Percentiles rank a stretch among this genome's conserved stretches.
Conservation (phyloP, 2,797 vertebrate genomes). For the Cyclopterus lumpus region DNA sequence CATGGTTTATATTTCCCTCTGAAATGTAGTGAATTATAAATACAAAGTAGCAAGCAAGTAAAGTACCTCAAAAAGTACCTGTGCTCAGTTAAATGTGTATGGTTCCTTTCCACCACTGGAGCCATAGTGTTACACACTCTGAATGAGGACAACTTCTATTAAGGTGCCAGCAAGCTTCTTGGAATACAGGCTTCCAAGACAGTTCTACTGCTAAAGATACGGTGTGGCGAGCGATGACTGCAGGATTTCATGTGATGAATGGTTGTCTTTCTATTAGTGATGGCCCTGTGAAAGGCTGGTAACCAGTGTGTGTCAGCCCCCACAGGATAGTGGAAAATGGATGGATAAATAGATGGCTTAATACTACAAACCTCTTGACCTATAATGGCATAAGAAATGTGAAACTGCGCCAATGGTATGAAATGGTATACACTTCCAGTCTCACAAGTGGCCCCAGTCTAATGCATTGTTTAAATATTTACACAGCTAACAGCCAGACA, state of each 20-base stretch:
- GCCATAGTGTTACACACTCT: not conserved
- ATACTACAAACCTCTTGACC: constrained; percentile 7
- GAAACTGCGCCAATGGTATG: not conserved
- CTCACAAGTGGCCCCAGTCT: no score
- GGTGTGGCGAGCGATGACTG: no score
- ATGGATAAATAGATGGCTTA: constrained; percentile 22
- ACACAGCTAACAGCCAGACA: no score
- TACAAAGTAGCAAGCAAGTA: no score
- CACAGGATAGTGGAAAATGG: not conserved
- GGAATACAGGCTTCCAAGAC: not conserved
- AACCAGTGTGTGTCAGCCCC: not conserved
- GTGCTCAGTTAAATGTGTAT: not conserved
- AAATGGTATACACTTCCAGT: not conserved
- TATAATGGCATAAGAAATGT: not conserved
- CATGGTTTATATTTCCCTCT: no score
- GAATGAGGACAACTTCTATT: not conserved
- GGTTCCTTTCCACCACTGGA: not conserved
- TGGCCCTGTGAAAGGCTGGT: not conserved
- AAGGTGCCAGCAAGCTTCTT: not conserved
- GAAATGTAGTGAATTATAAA: no score
- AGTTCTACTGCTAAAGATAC: not conserved
- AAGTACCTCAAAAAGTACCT: not conserved
- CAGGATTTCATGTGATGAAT: not conserved
- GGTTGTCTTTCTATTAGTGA: constrained; percentile 5
- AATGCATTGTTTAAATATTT: no score